These are phyloP conservation scores for Bombycilla garrulus DNA, from an alignment of 2,113 vertebrate species.

Conservation along the genomic window DNA sequence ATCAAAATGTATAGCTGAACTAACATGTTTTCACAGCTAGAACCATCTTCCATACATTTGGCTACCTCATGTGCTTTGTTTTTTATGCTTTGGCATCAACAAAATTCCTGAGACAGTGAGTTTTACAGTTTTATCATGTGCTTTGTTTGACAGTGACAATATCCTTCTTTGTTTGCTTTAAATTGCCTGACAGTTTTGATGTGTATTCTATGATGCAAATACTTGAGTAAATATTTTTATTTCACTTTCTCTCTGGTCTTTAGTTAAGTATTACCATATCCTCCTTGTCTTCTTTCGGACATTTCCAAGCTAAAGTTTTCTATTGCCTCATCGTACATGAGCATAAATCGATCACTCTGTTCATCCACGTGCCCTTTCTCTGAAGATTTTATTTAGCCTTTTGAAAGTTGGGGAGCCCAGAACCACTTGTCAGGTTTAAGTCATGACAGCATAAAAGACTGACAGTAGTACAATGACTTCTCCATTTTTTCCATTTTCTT, in stretches of 20 bases:
- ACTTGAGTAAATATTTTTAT: not conserved
- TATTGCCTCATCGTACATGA: not conserved
- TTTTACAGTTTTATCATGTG: not conserved
- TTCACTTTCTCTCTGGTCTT: not conserved
- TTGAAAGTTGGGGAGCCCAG: not conserved
- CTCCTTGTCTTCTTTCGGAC: not conserved
- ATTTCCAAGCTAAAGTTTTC: not conserved
- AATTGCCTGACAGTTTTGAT: not conserved
- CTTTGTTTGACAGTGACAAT: not conserved
- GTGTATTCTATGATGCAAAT: not conserved
- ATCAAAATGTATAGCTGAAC: not conserved
- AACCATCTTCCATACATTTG: not conserved
- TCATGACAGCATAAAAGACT: not conserved
- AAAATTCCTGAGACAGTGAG: not conserved
- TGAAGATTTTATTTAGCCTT: not conserved
- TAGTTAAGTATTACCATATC: not conserved
- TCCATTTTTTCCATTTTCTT: not conserved
- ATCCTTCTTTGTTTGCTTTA: not conserved
- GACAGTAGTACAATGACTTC: not conserved
- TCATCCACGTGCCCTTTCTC: not conserved
- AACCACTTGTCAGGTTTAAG: not conserved
- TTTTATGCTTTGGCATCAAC: not conserved
- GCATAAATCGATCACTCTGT: not conserved
- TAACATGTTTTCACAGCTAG: not conserved
- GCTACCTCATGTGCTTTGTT: accelerated